Base-by-base conservation (phyloP, 2,888 invertebrate genomes). In the Seira sanloemensis region DNA sequence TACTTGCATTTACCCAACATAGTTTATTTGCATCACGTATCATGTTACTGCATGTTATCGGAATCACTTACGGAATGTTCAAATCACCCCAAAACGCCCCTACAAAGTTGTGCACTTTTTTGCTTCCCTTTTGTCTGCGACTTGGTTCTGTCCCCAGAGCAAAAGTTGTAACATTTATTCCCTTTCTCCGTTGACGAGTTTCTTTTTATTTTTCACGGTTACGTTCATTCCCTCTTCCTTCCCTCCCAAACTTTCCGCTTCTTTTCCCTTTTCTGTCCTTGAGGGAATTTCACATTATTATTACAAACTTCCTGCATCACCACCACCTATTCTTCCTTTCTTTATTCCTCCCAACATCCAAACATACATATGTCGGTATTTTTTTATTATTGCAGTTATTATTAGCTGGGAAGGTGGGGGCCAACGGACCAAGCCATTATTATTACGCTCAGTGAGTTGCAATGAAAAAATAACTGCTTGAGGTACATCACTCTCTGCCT, bases 401-500 rank as follows among this genome's bases (percentile, higher is more conserved):
- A 37, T 37, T 37, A 12, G 12, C 37, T 37, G 4, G 37, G 37
- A 37, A 37, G 37, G 37, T 37, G 37, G 37, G 37, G 37, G 12
- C 4, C 37, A 37, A 37, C 5, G 37, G 37, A 12, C 4, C 37
- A 37, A 37, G 37, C 37, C 25, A 16, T 68, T 68, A 68, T 68
- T 68, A 68, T 68, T 68, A 68, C 68, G 68, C 68, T 68, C 68
- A 68, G 27, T 68, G 68, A 27, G 26, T 24, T 68, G 68, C 26
- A 26, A 68, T 12, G 37, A 37, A 37, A 37, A 37, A 37, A 37
- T 37, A 37, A 37, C 4, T 37, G 37, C 5, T 37, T 37, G 12
- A 37, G 5, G 5, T 37, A 37, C 37, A 4, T 4, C 37, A 37
- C 4, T 37, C 12, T 37, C 37, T 37, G 37, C 4, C 37, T 37